Percentiles rank a stretch among this genome's conserved stretches.
These are phyloP conservation scores for Tetraneura akinire DNA, from an alignment of 1,140 invertebrate genomes.

Conservation along the genomic window DNA sequence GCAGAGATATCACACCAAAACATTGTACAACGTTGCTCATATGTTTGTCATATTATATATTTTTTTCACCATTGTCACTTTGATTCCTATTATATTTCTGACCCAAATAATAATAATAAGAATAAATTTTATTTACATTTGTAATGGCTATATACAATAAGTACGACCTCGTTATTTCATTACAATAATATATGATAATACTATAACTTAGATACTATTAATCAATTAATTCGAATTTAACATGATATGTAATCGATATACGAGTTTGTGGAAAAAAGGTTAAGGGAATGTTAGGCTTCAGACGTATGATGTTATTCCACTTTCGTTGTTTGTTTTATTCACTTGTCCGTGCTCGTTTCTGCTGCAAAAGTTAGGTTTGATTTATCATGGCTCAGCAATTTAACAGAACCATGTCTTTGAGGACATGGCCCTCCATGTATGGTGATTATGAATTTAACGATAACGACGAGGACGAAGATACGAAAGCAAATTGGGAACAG, in stretches of 20 bases:
- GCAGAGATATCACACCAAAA: too few relatives aligned
- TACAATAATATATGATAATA: neutral
- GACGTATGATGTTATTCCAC: neutral
- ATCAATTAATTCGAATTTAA: slow-evolving; percentile 18
- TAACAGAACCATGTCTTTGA: slow-evolving; percentile 42
- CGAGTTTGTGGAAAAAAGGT: neutral
- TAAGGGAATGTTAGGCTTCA: neutral
- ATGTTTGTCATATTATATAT: neutral
- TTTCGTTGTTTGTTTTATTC: neutral
- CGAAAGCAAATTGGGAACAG: slow-evolving; percentile 40
- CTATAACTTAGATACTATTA: too few relatives aligned
- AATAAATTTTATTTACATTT: too few relatives aligned
- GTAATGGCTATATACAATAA: neutral
- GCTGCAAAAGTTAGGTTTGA: neutral
- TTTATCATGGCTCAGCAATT: slow-evolving; percentile 30
- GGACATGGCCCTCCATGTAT: slow-evolving; percentile 42
- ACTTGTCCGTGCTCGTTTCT: neutral
- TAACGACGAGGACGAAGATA: neutral
- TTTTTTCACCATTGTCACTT: neutral
- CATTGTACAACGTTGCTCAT: too few relatives aligned
- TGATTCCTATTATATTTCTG: neutral
- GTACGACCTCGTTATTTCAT: slow-evolving; percentile 8
- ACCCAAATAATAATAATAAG: neutral
- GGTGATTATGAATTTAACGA: slow-evolving; percentile 41
- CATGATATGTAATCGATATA: slow-evolving; percentile 23